These are phyloP conservation scores for Tetrao urogallus DNA, from an alignment of 2,113 vertebrate genomes.

Conservation along the genomic window DNA sequence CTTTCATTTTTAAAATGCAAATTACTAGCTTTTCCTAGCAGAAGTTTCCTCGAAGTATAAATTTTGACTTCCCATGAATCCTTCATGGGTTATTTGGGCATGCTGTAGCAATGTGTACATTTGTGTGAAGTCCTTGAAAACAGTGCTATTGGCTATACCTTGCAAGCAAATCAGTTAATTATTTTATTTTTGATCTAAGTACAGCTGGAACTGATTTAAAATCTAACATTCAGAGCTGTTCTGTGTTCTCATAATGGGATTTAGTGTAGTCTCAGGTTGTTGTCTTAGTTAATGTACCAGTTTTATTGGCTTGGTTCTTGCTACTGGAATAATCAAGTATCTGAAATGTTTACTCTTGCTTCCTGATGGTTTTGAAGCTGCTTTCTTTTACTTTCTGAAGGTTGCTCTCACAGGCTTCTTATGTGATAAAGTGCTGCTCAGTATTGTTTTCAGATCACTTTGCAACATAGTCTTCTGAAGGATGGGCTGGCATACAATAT, in stretches of 20 bases:
- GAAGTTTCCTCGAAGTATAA: neutral
- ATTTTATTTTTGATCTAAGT: neutral
- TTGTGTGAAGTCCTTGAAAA: neutral
- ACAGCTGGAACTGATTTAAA: neutral
- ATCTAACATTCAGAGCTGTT: neutral
- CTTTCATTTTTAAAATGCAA: neutral
- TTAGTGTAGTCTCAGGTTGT: neutral
- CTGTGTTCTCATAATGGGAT: fast-evolving
- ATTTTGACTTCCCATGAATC: fast-evolving
- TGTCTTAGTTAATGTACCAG: neutral
- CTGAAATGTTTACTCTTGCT: fast-evolving
- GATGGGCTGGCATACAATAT: neutral
- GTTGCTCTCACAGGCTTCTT: neutral
- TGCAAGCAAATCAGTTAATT: neutral
- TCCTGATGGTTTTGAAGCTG: neutral
- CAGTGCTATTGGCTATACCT: neutral
- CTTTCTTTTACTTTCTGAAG: neutral
- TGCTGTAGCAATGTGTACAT: neutral
- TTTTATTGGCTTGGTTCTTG: neutral
- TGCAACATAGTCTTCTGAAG: neutral
- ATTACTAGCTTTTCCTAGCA: neutral
- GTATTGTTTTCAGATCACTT: neutral
- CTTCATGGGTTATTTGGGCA: neutral
- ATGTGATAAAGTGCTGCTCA: neutral
- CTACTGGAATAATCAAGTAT: neutral